These are phyloP conservation scores for Tonatia bakeri DNA, from an alignment of 2,113 vertebrate genomes.

Conservation along the genomic window DNA sequence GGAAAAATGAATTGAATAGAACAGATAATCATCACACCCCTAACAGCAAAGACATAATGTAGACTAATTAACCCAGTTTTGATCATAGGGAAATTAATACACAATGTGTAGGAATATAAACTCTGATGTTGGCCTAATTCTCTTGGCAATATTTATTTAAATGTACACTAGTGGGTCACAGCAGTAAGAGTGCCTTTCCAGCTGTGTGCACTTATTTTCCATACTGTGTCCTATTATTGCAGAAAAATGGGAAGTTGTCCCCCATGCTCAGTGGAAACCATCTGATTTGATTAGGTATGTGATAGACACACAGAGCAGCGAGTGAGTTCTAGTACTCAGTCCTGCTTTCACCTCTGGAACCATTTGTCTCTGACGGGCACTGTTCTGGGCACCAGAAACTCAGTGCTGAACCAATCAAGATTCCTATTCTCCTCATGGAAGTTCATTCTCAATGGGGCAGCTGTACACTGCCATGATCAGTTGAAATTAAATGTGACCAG, in stretches of 20 bases:
- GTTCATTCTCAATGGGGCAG: not conserved
- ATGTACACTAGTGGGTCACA: not conserved
- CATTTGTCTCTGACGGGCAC: not conserved
- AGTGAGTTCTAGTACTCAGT: not conserved
- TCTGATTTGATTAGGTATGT: not conserved
- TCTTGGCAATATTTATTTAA: not conserved
- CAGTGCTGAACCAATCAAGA: not conserved
- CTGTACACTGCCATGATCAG: not conserved
- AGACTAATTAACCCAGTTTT: conserved; percentile 49
- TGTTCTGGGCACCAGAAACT: not conserved
- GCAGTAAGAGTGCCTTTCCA: not conserved
- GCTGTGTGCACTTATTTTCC: not conserved
- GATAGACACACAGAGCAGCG: not conserved
- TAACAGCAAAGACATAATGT: not conserved
- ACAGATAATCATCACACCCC: not conserved
- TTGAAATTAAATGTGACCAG: not conserved
- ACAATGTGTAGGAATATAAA: not conserved
- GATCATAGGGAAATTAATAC: not conserved
- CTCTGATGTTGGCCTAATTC: conserved; percentile 13
- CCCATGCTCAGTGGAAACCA: not conserved
- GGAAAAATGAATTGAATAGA: not conserved
- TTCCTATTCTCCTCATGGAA: not conserved
- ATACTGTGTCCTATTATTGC: not conserved
- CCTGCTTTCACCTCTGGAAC: not conserved
- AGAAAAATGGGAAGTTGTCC: not conserved